Evolutionary conservation across 2,113 vertebrate genomes (phyloP), one percentile per base, ranked within the genome.

Genomic region (Verasper variegatus): DNA sequence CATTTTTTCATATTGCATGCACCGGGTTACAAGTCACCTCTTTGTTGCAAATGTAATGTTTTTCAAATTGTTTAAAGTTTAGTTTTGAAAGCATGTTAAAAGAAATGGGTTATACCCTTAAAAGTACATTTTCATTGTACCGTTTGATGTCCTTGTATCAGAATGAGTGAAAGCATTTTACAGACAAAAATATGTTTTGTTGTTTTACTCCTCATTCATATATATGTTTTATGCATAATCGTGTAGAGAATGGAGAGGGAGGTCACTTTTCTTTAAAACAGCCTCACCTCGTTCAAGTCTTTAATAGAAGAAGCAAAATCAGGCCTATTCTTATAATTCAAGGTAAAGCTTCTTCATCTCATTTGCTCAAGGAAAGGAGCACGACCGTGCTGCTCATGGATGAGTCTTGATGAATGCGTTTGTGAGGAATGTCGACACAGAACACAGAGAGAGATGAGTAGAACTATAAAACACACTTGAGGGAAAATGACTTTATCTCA

Each of bases 311-410:
- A 26, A 21, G 79, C 76, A 18, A 87, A 87, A 62, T 78, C 78
- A 79, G 77, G 57, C 60, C 70, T 14, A 24, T 74, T 83, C 49
- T 61, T 71, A 72, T 86, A 82, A 89, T 89, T 92, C 67, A 82
- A 89, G 74, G 83, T 88, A 91, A 91, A 62, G 81, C 75, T 74
- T 83, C 82, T 84, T 78, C 85, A 80, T 77, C 61, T 79, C 24
- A 72, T 84, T 84, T 77, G 71, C 75, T 80, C 82, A 67, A 75
- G 74, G 76, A 84, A 76, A 83, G 52, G 74, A 26, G 52, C 6
- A 67, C 5, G 18, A 12, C 7, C 15, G 31, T 9, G 60, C 15
- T 24, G 24, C 2, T 24, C 24, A 24, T 24, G 24, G 24, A 24
- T 58, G 59, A 47, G 14, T 27, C 23, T 11, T 31, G 40, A 24